A percentile compares a stretch with the other conserved stretches of the same genome.
These are phyloP conservation scores for Notodonta dromedarius DNA, from an alignment of 2,888 invertebrate species.

Conservation along the genomic window DNA sequence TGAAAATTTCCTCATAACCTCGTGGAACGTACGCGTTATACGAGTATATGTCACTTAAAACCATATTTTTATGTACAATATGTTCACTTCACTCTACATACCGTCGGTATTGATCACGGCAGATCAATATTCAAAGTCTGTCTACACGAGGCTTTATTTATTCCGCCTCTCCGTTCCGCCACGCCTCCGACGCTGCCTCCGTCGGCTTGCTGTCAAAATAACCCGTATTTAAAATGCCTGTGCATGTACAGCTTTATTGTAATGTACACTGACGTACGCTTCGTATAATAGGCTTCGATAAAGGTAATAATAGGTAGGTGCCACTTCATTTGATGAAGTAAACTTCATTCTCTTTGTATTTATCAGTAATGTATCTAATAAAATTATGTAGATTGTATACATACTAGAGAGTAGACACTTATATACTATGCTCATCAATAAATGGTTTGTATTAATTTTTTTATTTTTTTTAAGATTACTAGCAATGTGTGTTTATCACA, in stretches of 20 bases:
- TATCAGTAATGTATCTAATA: no score
- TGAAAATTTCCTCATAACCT: no score
- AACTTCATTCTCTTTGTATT: no score
- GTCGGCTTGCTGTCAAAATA: conserved; percentile 41
- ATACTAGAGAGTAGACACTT: no score
- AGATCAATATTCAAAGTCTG: conserved; percentile 43
- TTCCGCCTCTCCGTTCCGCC: conserved; percentile 35
- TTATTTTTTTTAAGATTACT: no score
- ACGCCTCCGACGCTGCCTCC: conserved; percentile 33
- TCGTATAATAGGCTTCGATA: neutral
- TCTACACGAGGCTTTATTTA: conserved; percentile 36
- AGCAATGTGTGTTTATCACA: no score
- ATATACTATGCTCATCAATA: no score
- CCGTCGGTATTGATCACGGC: conserved; percentile 11
- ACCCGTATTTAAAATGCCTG: conserved; percentile 34
- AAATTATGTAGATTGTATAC: no score
- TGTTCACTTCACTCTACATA: neutral
- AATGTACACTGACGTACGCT: conserved; percentile 10
- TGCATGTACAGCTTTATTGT: conserved; percentile 16
- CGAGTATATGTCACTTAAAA: neutral
- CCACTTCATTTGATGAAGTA: no score
- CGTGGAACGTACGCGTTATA: no score
- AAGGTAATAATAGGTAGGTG: no score
- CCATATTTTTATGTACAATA: conserved; percentile 5
- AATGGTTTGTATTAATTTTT: no score